Evolutionary conservation across 1,140 invertebrate species (phyloP).

Genomic region (Cyclina sinensis): DNA sequence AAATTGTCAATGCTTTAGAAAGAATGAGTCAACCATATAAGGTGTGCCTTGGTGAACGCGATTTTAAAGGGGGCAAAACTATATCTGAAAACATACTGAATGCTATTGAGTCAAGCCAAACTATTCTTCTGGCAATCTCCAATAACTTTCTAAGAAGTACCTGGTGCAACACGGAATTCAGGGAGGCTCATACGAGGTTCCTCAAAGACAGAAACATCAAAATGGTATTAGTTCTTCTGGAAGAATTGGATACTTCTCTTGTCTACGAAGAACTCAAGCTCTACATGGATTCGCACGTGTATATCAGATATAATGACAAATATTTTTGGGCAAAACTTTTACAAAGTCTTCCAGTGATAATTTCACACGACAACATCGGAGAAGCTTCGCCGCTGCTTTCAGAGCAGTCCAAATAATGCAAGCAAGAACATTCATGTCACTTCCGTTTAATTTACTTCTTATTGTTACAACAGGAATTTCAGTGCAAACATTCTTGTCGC

Average conservation of each 20-base stretch:
- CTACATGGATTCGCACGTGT: conserved; percentile 90
- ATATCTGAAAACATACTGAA: conserved; percentile 90
- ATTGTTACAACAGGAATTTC: too few species aligned
- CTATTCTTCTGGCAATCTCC: conserved; percentile 88
- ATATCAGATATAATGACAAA: conserved; percentile 89
- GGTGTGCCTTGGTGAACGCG: conserved; percentile 95
- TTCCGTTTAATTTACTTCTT: too few species aligned
- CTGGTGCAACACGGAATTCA: conserved; percentile 91
- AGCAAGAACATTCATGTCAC: too few species aligned
- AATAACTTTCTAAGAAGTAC: conserved; percentile 90
- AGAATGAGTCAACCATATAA: conserved; percentile 94
- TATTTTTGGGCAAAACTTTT: conserved; percentile 96
- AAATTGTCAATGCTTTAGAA: conserved; percentile 93
- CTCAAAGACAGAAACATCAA: conserved; percentile 93
- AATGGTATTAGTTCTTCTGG: conserved; percentile 94
- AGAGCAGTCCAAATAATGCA: too few species aligned
- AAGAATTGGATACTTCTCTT: conserved; percentile 89
- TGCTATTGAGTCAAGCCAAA: conserved; percentile 89
- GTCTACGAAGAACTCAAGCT: conserved; percentile 86
- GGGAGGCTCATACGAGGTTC: conserved; percentile 95
- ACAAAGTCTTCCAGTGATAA: neutral
- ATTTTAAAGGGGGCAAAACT: conserved; percentile 93
- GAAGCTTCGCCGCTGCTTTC: conserved; percentile 1
- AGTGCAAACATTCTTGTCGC: too few species aligned
- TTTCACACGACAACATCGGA: neutral